Evolutionary conservation across 2,113 vertebrate species (phyloP).

Genomic region (Rhea americana): DNA sequence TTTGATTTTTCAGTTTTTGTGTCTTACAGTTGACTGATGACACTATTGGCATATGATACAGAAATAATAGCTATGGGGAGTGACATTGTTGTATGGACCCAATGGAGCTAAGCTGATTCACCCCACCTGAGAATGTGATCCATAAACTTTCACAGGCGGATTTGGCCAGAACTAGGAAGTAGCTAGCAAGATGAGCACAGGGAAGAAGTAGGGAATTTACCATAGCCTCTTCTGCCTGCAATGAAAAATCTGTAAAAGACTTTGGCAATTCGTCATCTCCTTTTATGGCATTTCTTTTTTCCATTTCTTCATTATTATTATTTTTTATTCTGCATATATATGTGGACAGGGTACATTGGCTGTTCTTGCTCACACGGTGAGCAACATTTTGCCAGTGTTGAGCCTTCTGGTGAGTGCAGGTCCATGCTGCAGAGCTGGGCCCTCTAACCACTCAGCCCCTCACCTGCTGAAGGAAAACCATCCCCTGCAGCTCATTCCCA

Average conservation of each 20-base stretch:
- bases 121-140: neutral
- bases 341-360: neutral
- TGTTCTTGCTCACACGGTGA: rapidly evolving
- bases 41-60: neutral
- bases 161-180: neutral
- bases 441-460: neutral
- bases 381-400: neutral
- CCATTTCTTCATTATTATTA: no score
- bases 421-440: neutral
- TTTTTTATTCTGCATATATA: neutral
- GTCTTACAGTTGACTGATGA: neutral
- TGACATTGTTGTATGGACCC: neutral
- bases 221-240: neutral
- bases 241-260: neutral
- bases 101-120: neutral
- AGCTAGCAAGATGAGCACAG: slow-evolving; percentile 3
- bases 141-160: slow-evolving; percentile 19
- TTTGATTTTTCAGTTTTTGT: neutral
- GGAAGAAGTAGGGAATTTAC: slow-evolving; percentile 20
- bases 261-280: neutral
- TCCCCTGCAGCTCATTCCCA: neutral
- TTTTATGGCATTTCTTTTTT: neutral
- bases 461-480: neutral
- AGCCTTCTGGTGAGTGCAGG: neutral
- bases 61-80: neutral